Evolutionary conservation across 2,113 vertebrate genomes (phyloP).

Genomic region (Antidorcas marsupialis): DNA sequence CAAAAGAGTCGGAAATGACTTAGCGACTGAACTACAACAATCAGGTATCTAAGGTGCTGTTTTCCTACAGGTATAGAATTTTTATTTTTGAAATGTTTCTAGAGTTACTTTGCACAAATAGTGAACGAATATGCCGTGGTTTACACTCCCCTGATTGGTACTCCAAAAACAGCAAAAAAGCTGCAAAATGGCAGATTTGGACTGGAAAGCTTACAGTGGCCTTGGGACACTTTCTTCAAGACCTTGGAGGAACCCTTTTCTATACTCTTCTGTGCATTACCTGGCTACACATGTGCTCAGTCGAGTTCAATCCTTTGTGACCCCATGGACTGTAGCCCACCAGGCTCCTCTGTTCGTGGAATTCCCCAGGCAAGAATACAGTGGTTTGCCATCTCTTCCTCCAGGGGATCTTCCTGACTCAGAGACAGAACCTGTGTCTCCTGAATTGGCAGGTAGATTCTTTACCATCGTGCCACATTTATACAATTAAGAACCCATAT

Average conservation of each 20-base stretch:
- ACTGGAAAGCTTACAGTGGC: background rate
- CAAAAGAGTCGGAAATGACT: background rate
- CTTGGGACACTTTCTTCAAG: background rate
- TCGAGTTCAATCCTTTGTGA: background rate
- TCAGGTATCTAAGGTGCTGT: background rate
- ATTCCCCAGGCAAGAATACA: background rate
- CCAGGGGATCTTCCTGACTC: background rate
- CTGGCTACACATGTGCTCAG: background rate
- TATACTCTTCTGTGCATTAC: background rate
- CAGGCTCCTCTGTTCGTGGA: background rate
- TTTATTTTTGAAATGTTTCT: background rate
- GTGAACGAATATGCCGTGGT: background rate
- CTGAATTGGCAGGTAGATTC: background rate
- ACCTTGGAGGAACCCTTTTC: background rate
- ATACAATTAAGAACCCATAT: background rate
- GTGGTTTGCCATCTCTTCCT: background rate
- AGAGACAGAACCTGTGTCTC: background rate
- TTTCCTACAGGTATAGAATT: background rate
- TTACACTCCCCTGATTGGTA: background rate
- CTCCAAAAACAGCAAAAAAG: rapidly evolving
- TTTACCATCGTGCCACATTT: background rate
- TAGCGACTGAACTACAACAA: background rate
- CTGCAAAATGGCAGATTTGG: background rate
- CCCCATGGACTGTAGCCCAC: background rate
- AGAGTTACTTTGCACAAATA: background rate